Base-by-base conservation (phyloP, 2,113 vertebrate genomes). In the Triplophysa tibetana region DNA sequence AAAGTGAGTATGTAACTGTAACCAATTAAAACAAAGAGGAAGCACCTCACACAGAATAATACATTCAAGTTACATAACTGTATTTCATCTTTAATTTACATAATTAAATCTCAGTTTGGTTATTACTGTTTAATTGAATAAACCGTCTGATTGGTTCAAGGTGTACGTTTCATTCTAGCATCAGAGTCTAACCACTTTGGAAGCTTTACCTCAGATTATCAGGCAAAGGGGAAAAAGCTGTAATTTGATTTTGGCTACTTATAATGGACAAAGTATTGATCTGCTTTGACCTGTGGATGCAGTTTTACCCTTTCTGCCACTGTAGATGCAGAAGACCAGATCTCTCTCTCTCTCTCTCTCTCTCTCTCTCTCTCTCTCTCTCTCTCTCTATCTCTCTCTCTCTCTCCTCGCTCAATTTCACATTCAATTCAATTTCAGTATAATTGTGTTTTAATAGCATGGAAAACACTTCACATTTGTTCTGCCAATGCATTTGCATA, bases 1-100 rank as follows among this genome's bases (percentile, higher is more conserved):
- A 96, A 96, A 90, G 95, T 96, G 89, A 91, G 95, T 86, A 64
- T 63, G 26, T 48, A 23, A 69, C 24, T 65, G 16, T 14, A 45
- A 33, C 58, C 56, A n/a, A 13, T 26, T 29, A 48, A 33, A 48
- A 29, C 11, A 58, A 10, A 1, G 17, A 56, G 5, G 6, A 45
- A 45, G 1, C 43, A 1, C 9, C 43, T 45, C 43, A 45, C 43
- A 12, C 43, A 12, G 10, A 10, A 6, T 45, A 2, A 2, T 38
- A 38, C 7, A 38, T 7, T 38, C 3, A 29, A 4, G 9, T 43
- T 43, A 43, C 41, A 11, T 43, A 45, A 45, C 43, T 12, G 43
- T 2, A 2, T 11, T 12, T 12, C 43, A 45, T 9, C 21, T 6
- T n/a, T 58, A 2, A 58, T 58, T n/a, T 58, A 58, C 54, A 10